Evolutionary conservation across 2,888 invertebrate species (phyloP), one percentile per base, ranked within the genome.

Genomic region (Aplocera efformata): DNA sequence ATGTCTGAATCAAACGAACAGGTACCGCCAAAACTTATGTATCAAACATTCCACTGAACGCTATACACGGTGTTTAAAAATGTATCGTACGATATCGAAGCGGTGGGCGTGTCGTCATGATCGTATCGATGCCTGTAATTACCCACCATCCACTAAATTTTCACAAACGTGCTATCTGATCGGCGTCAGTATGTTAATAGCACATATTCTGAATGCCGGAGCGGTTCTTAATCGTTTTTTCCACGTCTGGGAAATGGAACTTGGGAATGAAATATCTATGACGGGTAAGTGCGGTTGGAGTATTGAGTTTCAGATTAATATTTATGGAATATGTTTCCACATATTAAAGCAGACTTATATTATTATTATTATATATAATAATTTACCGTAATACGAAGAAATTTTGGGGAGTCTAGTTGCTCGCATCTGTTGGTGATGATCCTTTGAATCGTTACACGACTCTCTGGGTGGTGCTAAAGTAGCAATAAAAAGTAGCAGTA

Each of bases 161-260:
- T 75, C 79, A 76, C 82, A 80, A 79, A 78, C 73, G 53, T 60
- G 58, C 72, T 82, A 83, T 83, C 82, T 58, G 82, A 83, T 83
- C 71, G 60, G 56, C 63, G 63, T 58, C 65, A 68, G 79, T 79
- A 79, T 79, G 79, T 77, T 82, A 81, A 81, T 81, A 71, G 72
- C 76, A 67, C 75, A 77, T 77, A 79, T 79, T 67, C 72, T 56
- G 66, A 79, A 78, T 72, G 62, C 73, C 73, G 63, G 62, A 63
- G 63, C 63, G 64, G 58, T 63, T 64, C 57, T 71, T 72, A 70
- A 68, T 60, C 60, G 65, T 74, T 73, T 74, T 74, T 59, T 58
- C 32, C 43, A 42, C 43, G 33, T 20, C 42, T 28, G 42, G 46
- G 34, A 46, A 46, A 45, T 45, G 36, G 32, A 46, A 39, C 37